phyloP scores from a whole-genome alignment of 2,113 vertebrate genomes.

The Podilymbus podiceps region DNA sequence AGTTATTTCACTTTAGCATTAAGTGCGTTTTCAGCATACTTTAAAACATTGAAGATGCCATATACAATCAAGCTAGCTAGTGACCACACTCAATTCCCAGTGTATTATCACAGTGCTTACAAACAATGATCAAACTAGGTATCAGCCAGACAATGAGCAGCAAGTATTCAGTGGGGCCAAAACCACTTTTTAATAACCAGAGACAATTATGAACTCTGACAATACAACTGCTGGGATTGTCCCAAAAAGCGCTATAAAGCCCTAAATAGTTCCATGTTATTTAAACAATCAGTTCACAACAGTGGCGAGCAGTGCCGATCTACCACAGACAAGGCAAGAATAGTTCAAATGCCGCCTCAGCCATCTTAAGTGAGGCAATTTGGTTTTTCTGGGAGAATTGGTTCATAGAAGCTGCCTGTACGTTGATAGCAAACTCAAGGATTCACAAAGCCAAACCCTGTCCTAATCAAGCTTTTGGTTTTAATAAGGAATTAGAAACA shows the following conservation, averaged over 20 bases:
- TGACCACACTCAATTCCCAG: not conserved
- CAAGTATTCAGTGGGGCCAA: not conserved
- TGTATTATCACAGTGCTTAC: not conserved
- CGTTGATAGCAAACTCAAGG: not conserved
- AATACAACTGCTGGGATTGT: slow-evolving; percentile 2
- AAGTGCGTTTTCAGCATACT: not conserved
- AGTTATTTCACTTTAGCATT: not conserved
- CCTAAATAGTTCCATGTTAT: not conserved
- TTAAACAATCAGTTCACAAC: not conserved
- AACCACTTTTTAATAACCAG: not conserved
- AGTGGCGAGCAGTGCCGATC: not conserved
- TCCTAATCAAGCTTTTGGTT: not conserved
- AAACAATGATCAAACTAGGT: not conserved
- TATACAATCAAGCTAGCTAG: not conserved
- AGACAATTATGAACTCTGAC: not conserved
- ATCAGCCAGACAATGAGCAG: not conserved
- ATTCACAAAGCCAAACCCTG: not conserved
- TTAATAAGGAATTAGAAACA: not conserved
- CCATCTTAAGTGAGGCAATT: not conserved
- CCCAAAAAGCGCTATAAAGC: not conserved
- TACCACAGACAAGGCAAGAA: not conserved
- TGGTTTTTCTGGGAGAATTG: not conserved
- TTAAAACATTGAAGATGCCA: not conserved
- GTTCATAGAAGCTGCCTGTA: not conserved
- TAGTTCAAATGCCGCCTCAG: not conserved